Percentiles rank a stretch among this genome's conserved stretches.
Conservation (phyloP, 2,888 invertebrate species). For the Cyclophora albipunctata region DNA sequence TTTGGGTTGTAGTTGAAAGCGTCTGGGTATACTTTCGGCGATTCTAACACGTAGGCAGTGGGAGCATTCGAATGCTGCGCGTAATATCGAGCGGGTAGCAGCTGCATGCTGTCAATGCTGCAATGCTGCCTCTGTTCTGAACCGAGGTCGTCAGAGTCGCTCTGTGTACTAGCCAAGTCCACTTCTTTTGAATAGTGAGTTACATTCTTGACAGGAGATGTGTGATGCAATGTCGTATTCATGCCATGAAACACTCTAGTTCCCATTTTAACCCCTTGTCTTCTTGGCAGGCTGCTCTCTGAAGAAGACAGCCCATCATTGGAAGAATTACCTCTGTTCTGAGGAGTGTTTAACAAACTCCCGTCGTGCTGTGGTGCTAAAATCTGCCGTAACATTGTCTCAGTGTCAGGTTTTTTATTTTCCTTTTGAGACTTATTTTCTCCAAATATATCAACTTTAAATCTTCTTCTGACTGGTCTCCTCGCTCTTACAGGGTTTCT, state of each 20-base stretch:
- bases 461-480: slow-evolving; percentile 67
- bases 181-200: slow-evolving; percentile 46
- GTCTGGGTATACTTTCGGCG: slow-evolving; percentile 67
- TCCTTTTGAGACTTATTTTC: slow-evolving; percentile 78
- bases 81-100: slow-evolving; percentile 64
- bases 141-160: slow-evolving; percentile 67
- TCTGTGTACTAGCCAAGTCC: slow-evolving; percentile 56
- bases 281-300: slow-evolving; percentile 70
- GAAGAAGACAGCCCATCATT: slow-evolving; percentile 68
- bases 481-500: slow-evolving; percentile 54
- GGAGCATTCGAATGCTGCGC: slow-evolving; percentile 42
- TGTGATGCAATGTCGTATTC: slow-evolving; percentile 41
- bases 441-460: slow-evolving; percentile 66
- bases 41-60: slow-evolving; percentile 71
- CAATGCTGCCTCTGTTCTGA: slow-evolving; percentile 67
- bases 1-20: slow-evolving; percentile 57
- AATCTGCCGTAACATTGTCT: slow-evolving; percentile 55
- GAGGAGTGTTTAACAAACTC: slow-evolving; percentile 28
- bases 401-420: slow-evolving; percentile 78
- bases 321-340: slow-evolving; percentile 50
- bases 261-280: slow-evolving; percentile 84
- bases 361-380: slow-evolving; percentile 52
- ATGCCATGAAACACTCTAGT: slow-evolving; percentile 78
- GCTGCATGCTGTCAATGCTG: slow-evolving; percentile 66
- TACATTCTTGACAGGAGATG: slow-evolving; percentile 34